Conservation (phyloP, 2,797 vertebrate genomes). For the Amphiprion clarkii region DNA sequence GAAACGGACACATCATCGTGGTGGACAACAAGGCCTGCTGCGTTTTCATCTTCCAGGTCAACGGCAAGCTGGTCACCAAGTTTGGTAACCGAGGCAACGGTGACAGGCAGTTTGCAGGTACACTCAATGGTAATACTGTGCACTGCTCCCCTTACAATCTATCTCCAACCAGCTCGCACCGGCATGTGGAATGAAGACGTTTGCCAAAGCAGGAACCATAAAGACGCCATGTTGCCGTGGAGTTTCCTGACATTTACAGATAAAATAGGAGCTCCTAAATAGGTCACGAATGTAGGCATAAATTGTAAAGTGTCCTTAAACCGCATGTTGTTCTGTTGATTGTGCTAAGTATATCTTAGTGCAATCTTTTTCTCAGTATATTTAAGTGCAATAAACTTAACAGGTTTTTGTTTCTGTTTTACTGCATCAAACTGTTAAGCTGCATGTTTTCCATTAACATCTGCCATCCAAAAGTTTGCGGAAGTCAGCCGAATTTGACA, state of each 20-base stretch:
- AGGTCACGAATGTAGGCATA: too few relatives aligned
- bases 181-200: slow-evolving; percentile 79
- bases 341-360: background rate
- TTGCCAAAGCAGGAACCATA: slow-evolving; percentile 28
- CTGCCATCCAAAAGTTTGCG: background rate
- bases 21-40: slow-evolving; percentile 99
- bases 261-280: background rate
- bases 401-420: background rate
- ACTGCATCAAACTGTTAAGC: background rate
- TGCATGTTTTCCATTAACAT: slow-evolving; percentile 34
- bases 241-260: background rate
- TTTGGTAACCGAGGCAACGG: slow-evolving; percentile 97
- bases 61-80: slow-evolving; percentile 97
- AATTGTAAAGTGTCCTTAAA: background rate
- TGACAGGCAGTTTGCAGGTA: slow-evolving; percentile 99
- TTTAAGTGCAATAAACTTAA: background rate
- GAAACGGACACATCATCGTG: slow-evolving; percentile 96
- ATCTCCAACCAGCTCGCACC: slow-evolving; percentile 68
- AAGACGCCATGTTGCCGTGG: slow-evolving; percentile 17
- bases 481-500: background rate
- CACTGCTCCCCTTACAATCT: slow-evolving; percentile 54
- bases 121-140: slow-evolving; percentile 85
- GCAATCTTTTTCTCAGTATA: background rate
- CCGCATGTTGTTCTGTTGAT: slow-evolving; percentile 8
- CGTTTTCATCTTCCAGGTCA: slow-evolving; percentile 97